Base-by-base conservation (phyloP, 2,888 invertebrate genomes). In the Clostera curtula region DNA sequence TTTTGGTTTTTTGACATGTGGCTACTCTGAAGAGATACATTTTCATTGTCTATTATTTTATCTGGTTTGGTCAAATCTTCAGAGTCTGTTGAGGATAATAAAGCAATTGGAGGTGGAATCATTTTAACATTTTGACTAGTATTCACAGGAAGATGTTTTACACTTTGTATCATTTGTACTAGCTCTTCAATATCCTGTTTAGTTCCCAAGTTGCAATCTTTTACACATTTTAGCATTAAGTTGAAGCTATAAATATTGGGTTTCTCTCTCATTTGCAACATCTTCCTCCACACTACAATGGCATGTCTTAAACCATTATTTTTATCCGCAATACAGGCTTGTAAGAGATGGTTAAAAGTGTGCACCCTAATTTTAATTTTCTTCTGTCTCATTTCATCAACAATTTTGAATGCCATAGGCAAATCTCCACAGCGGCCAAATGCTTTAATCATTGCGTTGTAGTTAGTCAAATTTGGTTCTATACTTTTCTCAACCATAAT, bases 381-480 rank as follows among this genome's bases (percentile, higher is more conserved):
- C 31, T 89, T 89, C 20, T 87, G 77, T 2, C 84, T 56, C 92
- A 96, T 94, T 82, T 95, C 93, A 77, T 97, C 96, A 2, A 91
- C 92, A 30, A 97, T 65, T 56, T 86, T 62, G 68, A 96, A 96
- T 1, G 96, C 93, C 17, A 88, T 89, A 31, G 86, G 57, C 9
- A 95, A 61, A 62, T 95, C 92, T 0, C 93, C 92, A 70, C 93
- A 92, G 34, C 91, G 85, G 0, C 95, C 95, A 77, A 93, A 97
- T 1, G 95, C 94, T 83, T 95, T 96, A 15, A 97, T 93, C 91
- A 97, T 93, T 2, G 92, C 89, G 82, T 96, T 91, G 56, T 93
- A 96, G 56, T 92, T 93, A 4, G 89, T 88, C 1, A 88, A 65
- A 60, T 94, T 95, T 2, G 93, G 89, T 39, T 87, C 82, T 40